Conservation (phyloP, 2,113 vertebrate species). For the Anguilla japonica region DNA sequence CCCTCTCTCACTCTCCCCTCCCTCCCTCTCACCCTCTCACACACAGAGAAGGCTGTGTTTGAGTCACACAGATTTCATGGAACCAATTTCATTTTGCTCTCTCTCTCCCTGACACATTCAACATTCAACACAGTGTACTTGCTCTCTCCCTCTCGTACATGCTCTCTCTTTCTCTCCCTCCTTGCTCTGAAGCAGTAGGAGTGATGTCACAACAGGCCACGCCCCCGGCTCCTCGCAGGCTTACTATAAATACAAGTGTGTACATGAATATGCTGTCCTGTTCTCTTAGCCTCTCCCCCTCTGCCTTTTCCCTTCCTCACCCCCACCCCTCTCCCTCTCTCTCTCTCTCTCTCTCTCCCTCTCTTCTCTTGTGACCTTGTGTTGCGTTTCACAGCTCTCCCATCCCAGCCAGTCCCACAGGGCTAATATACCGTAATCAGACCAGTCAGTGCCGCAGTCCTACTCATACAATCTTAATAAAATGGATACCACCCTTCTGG, state of each 20-base stretch:
- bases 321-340: conserved; percentile 41
- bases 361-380: conserved; percentile 69
- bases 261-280: conserved; percentile 75
- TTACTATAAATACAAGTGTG: conserved; percentile 75
- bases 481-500: neutral
- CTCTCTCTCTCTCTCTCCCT: conserved; percentile 46
- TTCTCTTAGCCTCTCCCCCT: conserved; percentile 64
- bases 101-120: conserved; percentile 47
- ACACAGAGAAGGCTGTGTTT: conserved; percentile 60
- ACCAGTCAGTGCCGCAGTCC: neutral
- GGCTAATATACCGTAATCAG: conserved; percentile 40
- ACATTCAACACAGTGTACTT: conserved; percentile 53
- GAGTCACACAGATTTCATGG: conserved; percentile 70
- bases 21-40: conserved; percentile 43
- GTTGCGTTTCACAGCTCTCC: conserved; percentile 47
- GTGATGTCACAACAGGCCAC: conserved; percentile 61
- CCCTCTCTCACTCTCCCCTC: conserved; percentile 51
- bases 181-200: conserved; percentile 47
- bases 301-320: conserved; percentile 29
- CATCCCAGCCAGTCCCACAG: conserved; percentile 21
- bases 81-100: conserved; percentile 57
- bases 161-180: neutral
- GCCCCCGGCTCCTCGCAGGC: conserved; percentile 64
- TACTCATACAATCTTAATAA: neutral
- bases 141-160: conserved; percentile 21